Evolutionary conservation across 2,113 vertebrate species (phyloP), one percentile per base, ranked within the genome.

Genomic region (Collichthys lucidus): DNA sequence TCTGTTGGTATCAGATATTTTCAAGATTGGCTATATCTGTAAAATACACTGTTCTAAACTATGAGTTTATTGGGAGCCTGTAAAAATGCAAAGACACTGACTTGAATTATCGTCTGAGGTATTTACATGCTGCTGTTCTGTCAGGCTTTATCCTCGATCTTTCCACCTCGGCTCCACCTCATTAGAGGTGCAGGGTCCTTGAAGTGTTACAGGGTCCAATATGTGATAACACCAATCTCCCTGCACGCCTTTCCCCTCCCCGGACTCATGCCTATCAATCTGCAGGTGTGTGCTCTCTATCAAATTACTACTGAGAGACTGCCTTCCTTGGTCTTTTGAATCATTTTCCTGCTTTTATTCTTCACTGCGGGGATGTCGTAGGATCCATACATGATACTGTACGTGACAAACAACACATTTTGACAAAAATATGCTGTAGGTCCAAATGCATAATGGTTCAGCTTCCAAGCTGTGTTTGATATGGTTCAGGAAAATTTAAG

Each of bases 251-350:
- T 56, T 82, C 50, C 70, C 76, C 56, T 90, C 46, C 72, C 14
- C 64, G 78, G 83, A 84, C 83, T 82, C 83, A 75, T 65, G 80
- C 75, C 79, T 76, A 85, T 80, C 83, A 90, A 80, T 78, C 70
- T 71, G 72, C 70, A 59, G 59, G 59, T 71, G 53, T 75, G 76
- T 80, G 40, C 29, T 42, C 49, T 83, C 77, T 74, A 82, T 86
- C 76, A 82, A 82, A 83, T 71, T n/a, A 55, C 70, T 86, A 74
- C 75, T 69, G 78, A 60, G 74, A 53, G 84, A 56, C 53, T 20
- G 59, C 62, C 66, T 59, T 76, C 82, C 42, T 61, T 52, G 75
- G 72, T 42, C 50, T 53, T 62, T 24, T 82, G 56, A 35, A 44
- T 83, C 56, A 86, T 80, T 68, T 46, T 61, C 69, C 55, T 60